Percentiles rank a stretch among this genome's conserved stretches.
These are phyloP conservation scores for Plecturocebus donacophilus DNA, from an alignment of 2,113 vertebrate species.

Conservation along the genomic window DNA sequence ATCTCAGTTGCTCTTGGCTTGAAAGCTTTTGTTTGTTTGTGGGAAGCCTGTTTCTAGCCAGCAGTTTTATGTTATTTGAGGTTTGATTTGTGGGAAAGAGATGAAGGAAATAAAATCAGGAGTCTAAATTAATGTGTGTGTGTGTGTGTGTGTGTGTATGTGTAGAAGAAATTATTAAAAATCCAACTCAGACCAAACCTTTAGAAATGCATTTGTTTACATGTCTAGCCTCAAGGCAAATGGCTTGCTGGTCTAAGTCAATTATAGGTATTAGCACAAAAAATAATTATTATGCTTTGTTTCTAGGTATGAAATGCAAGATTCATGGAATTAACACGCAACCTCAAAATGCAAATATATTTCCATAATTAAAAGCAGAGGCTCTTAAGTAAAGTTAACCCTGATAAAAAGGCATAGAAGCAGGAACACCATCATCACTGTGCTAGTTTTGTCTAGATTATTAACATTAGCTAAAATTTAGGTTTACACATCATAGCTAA, in stretches of 20 bases:
- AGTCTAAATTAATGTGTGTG: not conserved
- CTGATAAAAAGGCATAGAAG: not conserved
- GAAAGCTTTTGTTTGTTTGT: constrained; percentile 63
- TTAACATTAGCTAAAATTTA: not conserved
- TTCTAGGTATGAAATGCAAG: constrained; percentile 42
- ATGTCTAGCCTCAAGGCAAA: not conserved
- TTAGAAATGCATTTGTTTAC: constrained; percentile 41
- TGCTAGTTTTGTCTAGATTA: not conserved
- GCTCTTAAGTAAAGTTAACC: constrained; percentile 35
- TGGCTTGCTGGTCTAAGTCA: constrained; percentile 46
- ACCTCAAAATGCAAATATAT: not conserved
- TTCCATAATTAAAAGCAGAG: constrained; percentile 55
- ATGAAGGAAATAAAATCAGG: constrained; percentile 47
- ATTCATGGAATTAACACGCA: constrained; percentile 18
- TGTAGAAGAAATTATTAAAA: constrained; percentile 24
- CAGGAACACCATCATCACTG: not conserved
- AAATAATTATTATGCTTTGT: constrained; percentile 28
- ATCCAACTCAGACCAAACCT: not conserved
- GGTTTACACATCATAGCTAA: not conserved
- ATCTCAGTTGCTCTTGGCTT: constrained; percentile 44
- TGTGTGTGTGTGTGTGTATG: not conserved
- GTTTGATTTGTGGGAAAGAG: constrained; percentile 57
- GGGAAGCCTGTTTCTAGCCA: constrained; percentile 35
- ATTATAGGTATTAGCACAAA: constrained; percentile 21
- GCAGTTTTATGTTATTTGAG: constrained; percentile 37